Evolutionary conservation across 2,888 invertebrate species (phyloP).

Genomic region (Hylaea fasciaria): DNA sequence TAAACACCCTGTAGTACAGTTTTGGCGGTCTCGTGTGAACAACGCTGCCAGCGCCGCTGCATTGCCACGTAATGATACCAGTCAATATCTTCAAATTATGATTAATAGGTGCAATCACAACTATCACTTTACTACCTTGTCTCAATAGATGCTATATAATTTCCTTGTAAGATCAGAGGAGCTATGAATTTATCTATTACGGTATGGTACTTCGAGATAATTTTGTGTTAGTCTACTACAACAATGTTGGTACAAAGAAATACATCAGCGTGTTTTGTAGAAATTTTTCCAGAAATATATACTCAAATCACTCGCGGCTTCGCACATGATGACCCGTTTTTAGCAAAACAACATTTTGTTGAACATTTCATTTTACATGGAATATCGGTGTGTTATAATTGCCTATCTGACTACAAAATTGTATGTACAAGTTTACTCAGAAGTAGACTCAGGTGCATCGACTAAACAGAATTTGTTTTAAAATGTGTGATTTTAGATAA

Average conservation of each 20-base stretch:
- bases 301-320: too few species aligned
- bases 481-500: too few species aligned
- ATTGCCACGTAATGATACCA: slow-evolving; percentile 64
- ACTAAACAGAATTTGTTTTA: too few species aligned
- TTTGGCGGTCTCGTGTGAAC: slow-evolving; percentile 69
- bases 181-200: background rate
- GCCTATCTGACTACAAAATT: too few species aligned
- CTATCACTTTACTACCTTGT: slow-evolving; percentile 15
- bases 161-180: background rate
- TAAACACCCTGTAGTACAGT: slow-evolving; percentile 53
- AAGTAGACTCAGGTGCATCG: too few species aligned
- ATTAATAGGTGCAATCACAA: slow-evolving; percentile 63
- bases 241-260: slow-evolving; percentile 2
- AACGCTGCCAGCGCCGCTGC: slow-evolving; percentile 63
- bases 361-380: too few species aligned
- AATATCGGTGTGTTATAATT: too few species aligned
- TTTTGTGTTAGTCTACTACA: background rate
- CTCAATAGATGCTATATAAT: background rate
- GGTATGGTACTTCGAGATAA: background rate
- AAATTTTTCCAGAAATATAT: background rate
- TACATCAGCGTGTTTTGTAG: background rate
- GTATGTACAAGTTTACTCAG: too few species aligned
- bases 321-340: too few species aligned
- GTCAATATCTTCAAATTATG: slow-evolving; percentile 81
- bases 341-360: too few species aligned